phyloP scores from a whole-genome alignment of 2,113 vertebrate genomes.

The Myrmecobius fasciatus region DNA sequence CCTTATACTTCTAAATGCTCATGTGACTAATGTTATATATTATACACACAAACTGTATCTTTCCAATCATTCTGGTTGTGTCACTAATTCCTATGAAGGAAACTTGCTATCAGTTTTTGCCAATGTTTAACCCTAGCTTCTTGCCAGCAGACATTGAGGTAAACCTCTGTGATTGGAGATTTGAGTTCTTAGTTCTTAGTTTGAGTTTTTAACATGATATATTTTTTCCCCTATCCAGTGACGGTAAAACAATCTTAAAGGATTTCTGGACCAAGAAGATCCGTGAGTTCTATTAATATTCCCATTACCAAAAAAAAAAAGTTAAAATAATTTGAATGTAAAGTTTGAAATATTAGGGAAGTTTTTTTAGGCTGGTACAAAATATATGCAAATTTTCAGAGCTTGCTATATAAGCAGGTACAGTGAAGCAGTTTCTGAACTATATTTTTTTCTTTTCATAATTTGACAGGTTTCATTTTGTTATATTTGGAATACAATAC shows the following conservation, averaged over 20 bases:
- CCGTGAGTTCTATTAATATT: not conserved
- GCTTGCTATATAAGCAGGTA: not conserved
- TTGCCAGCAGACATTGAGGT: not conserved
- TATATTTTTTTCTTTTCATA: conserved; percentile 6
- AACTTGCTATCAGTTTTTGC: conserved; percentile 13
- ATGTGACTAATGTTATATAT: not conserved
- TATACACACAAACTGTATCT: not conserved
- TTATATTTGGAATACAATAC: conserved; percentile 41
- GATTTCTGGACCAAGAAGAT: not conserved
- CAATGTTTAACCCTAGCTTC: conserved; percentile 13
- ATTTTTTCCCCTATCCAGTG: conserved; percentile 15
- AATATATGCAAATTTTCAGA: not conserved
- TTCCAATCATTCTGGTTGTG: not conserved
- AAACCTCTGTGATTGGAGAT: not conserved
- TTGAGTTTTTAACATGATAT: not conserved
- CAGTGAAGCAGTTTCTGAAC: not conserved
- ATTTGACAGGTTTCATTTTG: not conserved
- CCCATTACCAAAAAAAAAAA: not conserved
- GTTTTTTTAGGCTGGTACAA: conserved; percentile 15
- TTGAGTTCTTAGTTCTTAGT: not conserved
- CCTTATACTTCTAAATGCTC: not conserved
- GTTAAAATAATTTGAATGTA: not conserved
- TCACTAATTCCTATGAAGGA: not conserved
- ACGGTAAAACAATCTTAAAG: not conserved
- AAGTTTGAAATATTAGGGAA: not conserved